phyloP scores from a whole-genome alignment of 2,797 vertebrate genomes.

The Lacerta viridis region DNA sequence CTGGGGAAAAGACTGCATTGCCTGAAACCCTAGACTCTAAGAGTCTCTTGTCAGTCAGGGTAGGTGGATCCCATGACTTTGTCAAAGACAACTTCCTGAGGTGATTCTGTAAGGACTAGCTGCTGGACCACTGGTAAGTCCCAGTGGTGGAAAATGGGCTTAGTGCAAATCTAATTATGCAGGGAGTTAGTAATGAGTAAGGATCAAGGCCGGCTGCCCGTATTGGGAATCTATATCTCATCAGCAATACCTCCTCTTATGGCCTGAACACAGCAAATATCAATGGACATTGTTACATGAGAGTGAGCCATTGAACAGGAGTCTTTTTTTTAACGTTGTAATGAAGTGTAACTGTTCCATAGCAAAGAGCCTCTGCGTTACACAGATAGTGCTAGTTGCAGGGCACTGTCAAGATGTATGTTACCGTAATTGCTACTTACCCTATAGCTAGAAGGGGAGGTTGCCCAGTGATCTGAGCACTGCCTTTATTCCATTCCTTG shows the following conservation, averaged over 20 bases:
- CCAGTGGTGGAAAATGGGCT: not conserved
- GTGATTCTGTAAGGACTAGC: not conserved
- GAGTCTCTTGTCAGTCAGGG: not conserved
- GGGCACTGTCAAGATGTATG: accelerated
- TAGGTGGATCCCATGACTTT: not conserved
- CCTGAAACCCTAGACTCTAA: not conserved
- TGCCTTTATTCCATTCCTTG: not conserved
- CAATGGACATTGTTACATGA: not conserved
- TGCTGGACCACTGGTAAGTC: not conserved
- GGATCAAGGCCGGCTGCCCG: conserved; percentile 3
- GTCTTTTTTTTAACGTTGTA: accelerated
- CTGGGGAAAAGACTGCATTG: too few relatives aligned
- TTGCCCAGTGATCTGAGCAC: not conserved
- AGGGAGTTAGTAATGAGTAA: not conserved
- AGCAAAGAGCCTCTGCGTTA: not conserved
- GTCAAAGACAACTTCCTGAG: not conserved
- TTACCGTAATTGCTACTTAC: accelerated
- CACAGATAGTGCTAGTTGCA: not conserved
- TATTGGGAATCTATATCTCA: not conserved
- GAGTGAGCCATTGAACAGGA: not conserved
- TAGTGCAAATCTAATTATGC: accelerated
- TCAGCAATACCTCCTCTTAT: not conserved
- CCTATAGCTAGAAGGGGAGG: not conserved
- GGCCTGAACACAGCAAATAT: not conserved
- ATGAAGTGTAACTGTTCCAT: accelerated